Evolutionary conservation across 64 coral and sea anemone species (phyloP).

Genomic region (Montipora foliosa): DNA sequence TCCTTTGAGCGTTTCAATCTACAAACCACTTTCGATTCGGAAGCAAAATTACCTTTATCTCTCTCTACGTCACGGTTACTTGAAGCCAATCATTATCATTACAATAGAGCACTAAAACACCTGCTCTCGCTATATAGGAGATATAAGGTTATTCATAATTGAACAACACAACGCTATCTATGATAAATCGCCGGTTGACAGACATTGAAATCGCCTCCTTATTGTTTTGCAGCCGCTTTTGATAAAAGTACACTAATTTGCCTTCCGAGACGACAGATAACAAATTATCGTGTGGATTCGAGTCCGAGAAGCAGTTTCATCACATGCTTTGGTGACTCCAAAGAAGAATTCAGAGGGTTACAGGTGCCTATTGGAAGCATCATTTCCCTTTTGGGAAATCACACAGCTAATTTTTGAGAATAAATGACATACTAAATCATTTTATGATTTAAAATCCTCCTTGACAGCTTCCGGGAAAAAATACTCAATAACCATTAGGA

Average conservation of each 20-base stretch:
- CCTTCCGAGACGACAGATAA: not conserved
- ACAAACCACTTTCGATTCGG: constrained; percentile 25
- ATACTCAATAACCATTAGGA: not conserved
- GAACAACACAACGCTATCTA: constrained; percentile 51
- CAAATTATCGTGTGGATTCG: not conserved
- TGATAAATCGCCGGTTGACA: not conserved
- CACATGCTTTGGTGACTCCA: not conserved
- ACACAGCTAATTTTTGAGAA: not conserved
- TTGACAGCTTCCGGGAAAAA: not conserved
- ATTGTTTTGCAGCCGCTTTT: constrained; percentile 15
- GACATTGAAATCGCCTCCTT: constrained; percentile 1
- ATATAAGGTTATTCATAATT: constrained; percentile 28
- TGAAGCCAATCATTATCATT: not conserved
- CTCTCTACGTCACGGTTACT: constrained; percentile 3
- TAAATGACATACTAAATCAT: not conserved
- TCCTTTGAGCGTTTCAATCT: not conserved
- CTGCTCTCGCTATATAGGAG: not conserved
- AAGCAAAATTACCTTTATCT: constrained; percentile 20
- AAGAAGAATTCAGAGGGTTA: not conserved
- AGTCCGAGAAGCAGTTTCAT: not conserved
- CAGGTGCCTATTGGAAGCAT: not conserved
- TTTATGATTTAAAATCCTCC: not conserved
- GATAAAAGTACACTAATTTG: constrained; percentile 32
- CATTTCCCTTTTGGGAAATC: not conserved
- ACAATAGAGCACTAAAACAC: not conserved